These are phyloP conservation scores for Drosophila burlai DNA, from an alignment of 1,140 invertebrate genomes.

Conservation along the genomic window DNA sequence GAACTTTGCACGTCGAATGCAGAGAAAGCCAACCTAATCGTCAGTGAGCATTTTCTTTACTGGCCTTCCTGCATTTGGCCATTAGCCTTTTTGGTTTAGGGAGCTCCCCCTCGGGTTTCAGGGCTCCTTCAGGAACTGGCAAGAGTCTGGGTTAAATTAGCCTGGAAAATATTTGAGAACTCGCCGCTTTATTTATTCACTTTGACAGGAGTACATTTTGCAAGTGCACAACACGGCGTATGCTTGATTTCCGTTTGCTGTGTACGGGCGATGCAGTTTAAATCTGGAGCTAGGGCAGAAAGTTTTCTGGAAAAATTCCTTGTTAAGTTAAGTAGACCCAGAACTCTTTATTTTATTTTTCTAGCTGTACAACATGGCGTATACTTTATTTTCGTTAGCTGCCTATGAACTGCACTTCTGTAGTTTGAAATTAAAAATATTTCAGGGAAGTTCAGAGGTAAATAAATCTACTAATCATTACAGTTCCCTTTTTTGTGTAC, in stretches of 20 bases:
- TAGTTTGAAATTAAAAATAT: neutral
- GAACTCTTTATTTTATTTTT: neutral
- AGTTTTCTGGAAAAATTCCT: neutral
- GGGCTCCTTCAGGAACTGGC: neutral
- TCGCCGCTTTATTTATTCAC: conserved; percentile 60
- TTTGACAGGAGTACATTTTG: conserved; percentile 29
- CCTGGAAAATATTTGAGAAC: conserved; percentile 17
- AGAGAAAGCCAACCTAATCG: conserved; percentile 66
- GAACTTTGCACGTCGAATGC: conserved; percentile 50
- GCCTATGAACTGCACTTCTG: neutral
- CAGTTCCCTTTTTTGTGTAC: too few relatives aligned
- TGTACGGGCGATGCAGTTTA: conserved; percentile 3
- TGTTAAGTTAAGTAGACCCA: neutral
- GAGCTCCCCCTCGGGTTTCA: conserved; percentile 9
- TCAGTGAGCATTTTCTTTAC: conserved; percentile 59
- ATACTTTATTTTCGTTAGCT: neutral
- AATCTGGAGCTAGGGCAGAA: neutral
- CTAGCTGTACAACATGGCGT: neutral
- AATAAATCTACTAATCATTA: neutral
- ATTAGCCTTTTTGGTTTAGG: conserved; percentile 18
- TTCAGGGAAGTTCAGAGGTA: neutral
- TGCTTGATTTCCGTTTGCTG: conserved; percentile 37
- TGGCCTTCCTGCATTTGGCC: conserved; percentile 26
- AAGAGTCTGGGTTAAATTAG: conserved; percentile 20
- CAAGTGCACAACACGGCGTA: conserved; percentile 50